Evolutionary conservation across 2,888 invertebrate genomes (phyloP).

Genomic region (Tineola bisselliella): DNA sequence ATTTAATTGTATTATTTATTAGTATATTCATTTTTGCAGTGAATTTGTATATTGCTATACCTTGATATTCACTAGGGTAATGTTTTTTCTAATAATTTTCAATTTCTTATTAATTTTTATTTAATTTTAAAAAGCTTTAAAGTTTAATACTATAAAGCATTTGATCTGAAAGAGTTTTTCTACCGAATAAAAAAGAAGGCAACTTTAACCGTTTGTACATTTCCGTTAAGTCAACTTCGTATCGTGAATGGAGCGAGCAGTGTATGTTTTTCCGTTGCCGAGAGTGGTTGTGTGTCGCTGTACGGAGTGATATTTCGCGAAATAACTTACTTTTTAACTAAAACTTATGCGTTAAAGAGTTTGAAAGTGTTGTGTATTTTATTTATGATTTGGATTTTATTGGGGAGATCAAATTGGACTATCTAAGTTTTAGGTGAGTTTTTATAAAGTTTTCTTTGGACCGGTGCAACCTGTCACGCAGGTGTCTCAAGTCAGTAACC

Average conservation of each 20-base stretch:
- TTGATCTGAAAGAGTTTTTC: too few species aligned
- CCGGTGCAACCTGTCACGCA: conserved; percentile 61
- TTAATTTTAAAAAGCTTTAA: too few species aligned
- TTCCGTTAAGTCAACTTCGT: conserved; percentile 18
- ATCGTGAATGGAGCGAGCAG: too few species aligned
- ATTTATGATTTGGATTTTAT: conserved; percentile 23
- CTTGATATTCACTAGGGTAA: too few species aligned
- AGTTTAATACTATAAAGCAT: too few species aligned
- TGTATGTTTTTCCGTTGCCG: conserved; percentile 37
- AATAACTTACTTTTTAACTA: conserved; percentile 44
- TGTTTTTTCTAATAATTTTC: too few species aligned
- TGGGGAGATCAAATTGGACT: conserved; percentile 18
- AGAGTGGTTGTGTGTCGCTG: conserved; percentile 20
- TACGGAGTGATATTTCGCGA: conserved; percentile 27
- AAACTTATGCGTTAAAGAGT: conserved; percentile 32
- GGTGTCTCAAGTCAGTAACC: conserved; percentile 39
- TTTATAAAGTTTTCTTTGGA: conserved; percentile 33
- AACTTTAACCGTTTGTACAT: not conserved
- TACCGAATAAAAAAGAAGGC: too few species aligned
- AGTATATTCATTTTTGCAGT: too few species aligned
- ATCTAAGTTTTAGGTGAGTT: conserved; percentile 33
- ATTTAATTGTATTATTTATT: too few species aligned
- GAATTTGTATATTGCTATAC: too few species aligned
- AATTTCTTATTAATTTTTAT: too few species aligned
- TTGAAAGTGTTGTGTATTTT: conserved; percentile 31